Percentiles rank a stretch among this genome's conserved stretches.
These are phyloP conservation scores for Saxicola maurus DNA, from an alignment of 2,797 vertebrate genomes.

Conservation along the genomic window DNA sequence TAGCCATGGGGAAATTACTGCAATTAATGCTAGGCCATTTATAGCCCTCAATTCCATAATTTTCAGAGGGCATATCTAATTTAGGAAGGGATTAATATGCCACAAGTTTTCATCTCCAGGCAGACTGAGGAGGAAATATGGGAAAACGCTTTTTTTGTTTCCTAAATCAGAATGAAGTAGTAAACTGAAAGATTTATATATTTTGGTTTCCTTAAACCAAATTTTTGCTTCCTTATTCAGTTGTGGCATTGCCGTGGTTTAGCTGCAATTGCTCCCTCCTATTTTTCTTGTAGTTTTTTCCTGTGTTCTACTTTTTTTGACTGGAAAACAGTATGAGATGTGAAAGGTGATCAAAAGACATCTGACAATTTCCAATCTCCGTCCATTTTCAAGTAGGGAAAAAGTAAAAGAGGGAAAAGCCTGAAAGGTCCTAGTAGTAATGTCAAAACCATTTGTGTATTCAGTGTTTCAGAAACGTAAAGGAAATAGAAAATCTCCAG, in stretches of 20 bases:
- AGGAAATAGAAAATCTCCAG: background rate
- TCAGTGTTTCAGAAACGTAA: background rate
- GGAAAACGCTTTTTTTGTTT: background rate
- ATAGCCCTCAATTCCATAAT: background rate
- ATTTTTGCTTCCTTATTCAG: background rate
- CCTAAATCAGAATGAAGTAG: background rate
- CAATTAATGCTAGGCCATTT: background rate
- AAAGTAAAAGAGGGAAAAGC: background rate
- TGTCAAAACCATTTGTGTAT: background rate
- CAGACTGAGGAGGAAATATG: background rate
- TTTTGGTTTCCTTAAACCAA: background rate
- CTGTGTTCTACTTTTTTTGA: background rate
- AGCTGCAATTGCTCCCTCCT: background rate
- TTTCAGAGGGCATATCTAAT: background rate
- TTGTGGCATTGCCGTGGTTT: background rate
- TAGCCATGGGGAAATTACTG: background rate
- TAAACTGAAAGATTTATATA: background rate
- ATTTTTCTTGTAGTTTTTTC: background rate
- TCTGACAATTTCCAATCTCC: background rate
- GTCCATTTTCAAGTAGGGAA: background rate
- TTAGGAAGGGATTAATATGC: background rate
- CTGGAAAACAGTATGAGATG: background rate
- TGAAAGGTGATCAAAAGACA: background rate
- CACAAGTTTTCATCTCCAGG: background rate
- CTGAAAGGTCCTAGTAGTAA: background rate